A percentile compares a stretch with the other conserved stretches of the same genome.
These are phyloP conservation scores for Fragum fragum DNA, from an alignment of 2,888 invertebrate species.

Conservation along the genomic window DNA sequence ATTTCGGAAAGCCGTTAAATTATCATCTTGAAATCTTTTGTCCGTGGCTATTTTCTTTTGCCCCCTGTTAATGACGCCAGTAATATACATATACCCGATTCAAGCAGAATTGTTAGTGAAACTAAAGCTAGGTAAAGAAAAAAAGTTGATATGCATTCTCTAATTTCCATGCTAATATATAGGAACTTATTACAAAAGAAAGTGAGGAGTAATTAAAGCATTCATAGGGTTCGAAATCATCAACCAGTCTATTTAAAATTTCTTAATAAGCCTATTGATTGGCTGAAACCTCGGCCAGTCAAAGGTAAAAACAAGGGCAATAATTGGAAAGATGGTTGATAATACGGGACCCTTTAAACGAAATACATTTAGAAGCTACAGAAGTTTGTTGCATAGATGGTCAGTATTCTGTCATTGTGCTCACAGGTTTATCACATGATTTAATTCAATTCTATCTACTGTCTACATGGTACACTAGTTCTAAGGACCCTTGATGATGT, in stretches of 20 bases:
- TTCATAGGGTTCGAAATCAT: no score
- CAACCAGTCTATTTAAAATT: no score
- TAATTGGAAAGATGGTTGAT: no score
- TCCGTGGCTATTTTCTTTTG: no score
- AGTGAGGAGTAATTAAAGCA: no score
- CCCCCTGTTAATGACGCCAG: no score
- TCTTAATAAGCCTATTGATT: no score
- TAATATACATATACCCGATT: neutral
- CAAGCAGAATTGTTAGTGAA: neutral
- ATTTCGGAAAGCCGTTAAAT: no score
- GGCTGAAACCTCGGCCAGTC: no score
- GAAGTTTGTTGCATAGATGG: neutral
- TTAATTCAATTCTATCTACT: neutral
- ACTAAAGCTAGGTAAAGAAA: neutral
- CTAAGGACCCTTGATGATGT: conserved; percentile 82
- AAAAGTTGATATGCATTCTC: neutral
- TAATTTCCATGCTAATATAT: neutral
- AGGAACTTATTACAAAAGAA: neutral
- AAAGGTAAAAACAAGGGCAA: no score
- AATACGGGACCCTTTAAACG: no score
- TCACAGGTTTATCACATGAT: conserved; percentile 20
- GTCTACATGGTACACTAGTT: conserved; percentile 45
- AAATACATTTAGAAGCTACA: neutral
- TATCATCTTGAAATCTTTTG: no score
- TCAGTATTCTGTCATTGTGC: neutral